Base-by-base conservation (phyloP, 2,113 vertebrate genomes). In the Takifugu flavidus region DNA sequence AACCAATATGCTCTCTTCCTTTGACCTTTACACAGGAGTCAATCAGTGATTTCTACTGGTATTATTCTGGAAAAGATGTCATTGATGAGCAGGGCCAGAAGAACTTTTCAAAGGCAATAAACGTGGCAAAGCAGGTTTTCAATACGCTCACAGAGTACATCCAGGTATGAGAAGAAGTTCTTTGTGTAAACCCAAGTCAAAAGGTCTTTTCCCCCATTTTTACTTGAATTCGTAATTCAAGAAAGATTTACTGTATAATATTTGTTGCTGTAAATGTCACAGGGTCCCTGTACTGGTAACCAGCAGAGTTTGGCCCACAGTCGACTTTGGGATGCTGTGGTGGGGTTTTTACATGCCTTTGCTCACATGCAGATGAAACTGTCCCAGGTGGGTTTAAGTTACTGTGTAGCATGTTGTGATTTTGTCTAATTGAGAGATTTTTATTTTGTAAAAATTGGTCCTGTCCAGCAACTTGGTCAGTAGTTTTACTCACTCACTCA, bases 311-410 rank as follows among this genome's bases (percentile, higher is more conserved):
- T 98, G 82, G 96, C 96, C 3, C 96, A 98, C 55, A 98, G 96
- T 86, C 90, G 96, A 1, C 77, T 98, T 0, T 98, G 96, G 96
- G 96, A 98, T n/a, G 96, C 96, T 0, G 96, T 98, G 8, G 96
- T 98, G 59, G 96, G 96, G 3, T 98, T 98, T 61, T 93, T 98
- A 13, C 96, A 98, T 8, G 96, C 98, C 3, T 98, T 98, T 61
- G 96, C 96, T 50, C 96, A 98, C 44, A 98, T 98, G 96, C 96
- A 98, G 76, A 98, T 98, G 96, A 98, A 98, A 79, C 76, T 98
- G 28, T 98, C 96, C 55, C 96, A 98, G 94, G 96, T 98, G 82
- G 55, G 77, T 58, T 70, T 0, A 49, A 6, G 11, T 54, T 13
- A 8, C 54, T 49, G 4, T 27, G 26, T 50, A 5, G 5, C 42